phyloP scores from a whole-genome alignment of 2,113 vertebrate species.

The Austrofundulus limnaeus region DNA sequence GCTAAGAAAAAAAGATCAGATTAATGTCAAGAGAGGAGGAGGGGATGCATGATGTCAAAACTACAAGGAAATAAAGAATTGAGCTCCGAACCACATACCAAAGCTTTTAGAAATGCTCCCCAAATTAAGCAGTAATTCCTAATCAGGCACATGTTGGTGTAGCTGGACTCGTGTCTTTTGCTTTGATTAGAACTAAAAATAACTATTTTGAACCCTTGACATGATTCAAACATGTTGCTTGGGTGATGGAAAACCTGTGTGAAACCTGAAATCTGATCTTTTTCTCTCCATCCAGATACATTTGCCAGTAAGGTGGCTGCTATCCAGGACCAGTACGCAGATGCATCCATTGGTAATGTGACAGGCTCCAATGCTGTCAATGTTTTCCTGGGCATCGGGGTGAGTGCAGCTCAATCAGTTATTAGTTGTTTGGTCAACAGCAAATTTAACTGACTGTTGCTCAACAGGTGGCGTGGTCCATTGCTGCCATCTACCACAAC shows the following conservation, averaged over 20 bases:
- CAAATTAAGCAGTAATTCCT: no score
- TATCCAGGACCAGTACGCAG: slow-evolving; percentile 96
- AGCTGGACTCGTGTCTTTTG: no score
- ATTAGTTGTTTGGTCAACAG: not conserved
- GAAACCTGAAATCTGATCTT: not conserved
- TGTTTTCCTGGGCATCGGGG: slow-evolving; percentile 98
- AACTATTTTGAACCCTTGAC: not conserved
- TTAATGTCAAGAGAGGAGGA: no score
- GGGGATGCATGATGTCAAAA: no score
- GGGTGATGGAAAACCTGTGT: not conserved
- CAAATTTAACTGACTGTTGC: not conserved
- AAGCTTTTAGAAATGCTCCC: no score
- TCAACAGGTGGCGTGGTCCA: slow-evolving; percentile 91
- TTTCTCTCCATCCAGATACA: slow-evolving; percentile 81
- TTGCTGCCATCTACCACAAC: slow-evolving; percentile 94
- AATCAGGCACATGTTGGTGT: no score
- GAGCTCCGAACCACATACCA: no score
- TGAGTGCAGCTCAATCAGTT: slow-evolving; percentile 40
- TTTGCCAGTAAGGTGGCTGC: slow-evolving; percentile 99
- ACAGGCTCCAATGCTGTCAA: slow-evolving; percentile 98
- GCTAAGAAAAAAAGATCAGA: no score
- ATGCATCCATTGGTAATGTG: slow-evolving; percentile 97
- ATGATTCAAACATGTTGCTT: not conserved
- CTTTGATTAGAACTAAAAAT: not conserved
- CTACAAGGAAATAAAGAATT: no score